These are phyloP conservation scores for Wasmannia auropunctata DNA, from an alignment of 1,140 invertebrate genomes.

Conservation along the genomic window DNA sequence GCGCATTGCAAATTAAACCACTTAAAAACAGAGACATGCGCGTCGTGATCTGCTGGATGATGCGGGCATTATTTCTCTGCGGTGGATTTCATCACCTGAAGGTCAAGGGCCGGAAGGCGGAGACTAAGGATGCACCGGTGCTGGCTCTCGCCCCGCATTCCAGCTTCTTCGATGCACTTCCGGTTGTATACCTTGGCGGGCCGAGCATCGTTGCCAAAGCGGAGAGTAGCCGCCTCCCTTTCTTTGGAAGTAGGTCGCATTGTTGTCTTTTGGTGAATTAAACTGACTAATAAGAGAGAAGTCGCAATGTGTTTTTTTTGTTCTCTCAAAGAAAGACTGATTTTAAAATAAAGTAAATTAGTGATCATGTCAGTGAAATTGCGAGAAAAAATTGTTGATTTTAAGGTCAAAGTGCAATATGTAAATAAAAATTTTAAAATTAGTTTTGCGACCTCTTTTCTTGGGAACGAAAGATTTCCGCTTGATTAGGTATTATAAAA, in stretches of 20 bases:
- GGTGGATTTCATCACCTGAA: constrained; percentile 93
- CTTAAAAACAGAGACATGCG: constrained; percentile 85
- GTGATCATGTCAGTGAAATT: neutral
- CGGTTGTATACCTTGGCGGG: constrained; percentile 91
- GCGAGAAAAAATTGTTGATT: neutral
- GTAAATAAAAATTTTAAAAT: neutral
- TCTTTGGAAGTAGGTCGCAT: constrained; percentile 93
- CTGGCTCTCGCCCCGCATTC: constrained; percentile 96
- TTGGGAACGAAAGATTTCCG: neutral
- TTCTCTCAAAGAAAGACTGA: neutral
- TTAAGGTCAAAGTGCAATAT: neutral
- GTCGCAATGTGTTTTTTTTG: neutral
- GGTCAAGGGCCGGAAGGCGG: constrained; percentile 89
- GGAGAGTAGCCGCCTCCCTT: constrained; percentile 91
- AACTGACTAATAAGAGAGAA: neutral
- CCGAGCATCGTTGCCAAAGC: constrained; percentile 95
- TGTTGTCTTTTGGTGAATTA: constrained; percentile 20
- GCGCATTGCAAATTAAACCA: constrained; percentile 53
- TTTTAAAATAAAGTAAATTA: neutral
- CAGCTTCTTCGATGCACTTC: constrained; percentile 95
- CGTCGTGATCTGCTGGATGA: constrained; percentile 88
- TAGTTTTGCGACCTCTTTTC: neutral
- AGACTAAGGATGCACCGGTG: constrained; percentile 91
- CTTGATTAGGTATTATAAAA: constrained; percentile 20
- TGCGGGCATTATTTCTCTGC: constrained; percentile 91